Evolutionary conservation across 2,797 vertebrate species (phyloP).

Genomic region (Sebastes vulpes): DNA sequence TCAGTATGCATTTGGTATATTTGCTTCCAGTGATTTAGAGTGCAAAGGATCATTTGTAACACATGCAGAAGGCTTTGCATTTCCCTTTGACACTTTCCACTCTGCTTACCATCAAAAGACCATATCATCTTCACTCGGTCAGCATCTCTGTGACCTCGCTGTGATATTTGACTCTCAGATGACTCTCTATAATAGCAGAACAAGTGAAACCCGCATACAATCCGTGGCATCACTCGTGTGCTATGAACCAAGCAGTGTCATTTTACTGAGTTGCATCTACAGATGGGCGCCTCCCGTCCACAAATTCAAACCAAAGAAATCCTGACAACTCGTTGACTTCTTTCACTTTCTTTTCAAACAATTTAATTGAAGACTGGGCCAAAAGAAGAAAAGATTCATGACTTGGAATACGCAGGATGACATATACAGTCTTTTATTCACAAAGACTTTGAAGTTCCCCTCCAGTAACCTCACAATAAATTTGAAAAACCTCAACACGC

Average conservation of each 20-base stretch:
- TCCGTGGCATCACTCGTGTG: neutral
- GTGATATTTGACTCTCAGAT: constrained; percentile 35
- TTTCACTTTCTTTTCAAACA: constrained; percentile 2
- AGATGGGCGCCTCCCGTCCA: neutral
- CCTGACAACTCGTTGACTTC: constrained; percentile 6
- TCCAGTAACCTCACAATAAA: constrained; percentile 52
- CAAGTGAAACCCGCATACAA: neutral
- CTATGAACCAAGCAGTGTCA: neutral
- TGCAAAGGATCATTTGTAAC: constrained; percentile 1
- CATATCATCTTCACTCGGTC: constrained; percentile 41
- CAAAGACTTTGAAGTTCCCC: constrained; percentile 48
- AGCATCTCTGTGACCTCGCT: constrained; percentile 27
- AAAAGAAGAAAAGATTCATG: constrained; percentile 19
- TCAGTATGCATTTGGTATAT: neutral
- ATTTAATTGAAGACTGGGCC: constrained; percentile 18
- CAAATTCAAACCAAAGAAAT: constrained; percentile 1
- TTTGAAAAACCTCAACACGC: constrained; percentile 28
- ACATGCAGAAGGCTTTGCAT: constrained; percentile 11
- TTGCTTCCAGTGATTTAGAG: neutral
- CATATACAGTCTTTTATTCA: constrained; percentile 25
- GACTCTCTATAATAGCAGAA: constrained; percentile 14
- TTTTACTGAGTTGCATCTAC: neutral
- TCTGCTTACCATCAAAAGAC: constrained; percentile 30
- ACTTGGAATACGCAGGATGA: constrained; percentile 4
- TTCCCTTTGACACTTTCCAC: constrained; percentile 9